These are phyloP conservation scores for Prionace glauca DNA, from an alignment of 2,797 vertebrate genomes.

Conservation along the genomic window DNA sequence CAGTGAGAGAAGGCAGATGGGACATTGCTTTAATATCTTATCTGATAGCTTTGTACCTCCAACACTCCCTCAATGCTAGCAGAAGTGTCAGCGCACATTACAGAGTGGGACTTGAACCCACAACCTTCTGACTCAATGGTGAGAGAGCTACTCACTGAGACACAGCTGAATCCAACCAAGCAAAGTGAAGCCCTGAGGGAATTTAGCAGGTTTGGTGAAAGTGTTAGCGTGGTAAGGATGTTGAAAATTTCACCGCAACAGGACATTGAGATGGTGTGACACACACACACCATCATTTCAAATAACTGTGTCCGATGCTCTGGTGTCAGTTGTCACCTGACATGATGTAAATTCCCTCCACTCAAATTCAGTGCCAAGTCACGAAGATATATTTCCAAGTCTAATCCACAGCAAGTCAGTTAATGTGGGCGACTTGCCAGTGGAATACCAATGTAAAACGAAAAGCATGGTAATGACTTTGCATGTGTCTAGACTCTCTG, in stretches of 20 bases:
- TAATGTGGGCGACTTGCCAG: background rate
- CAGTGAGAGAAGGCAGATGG: background rate
- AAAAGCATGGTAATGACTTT: background rate
- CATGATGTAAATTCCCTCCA: background rate
- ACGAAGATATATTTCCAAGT: background rate
- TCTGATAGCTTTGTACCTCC: background rate
- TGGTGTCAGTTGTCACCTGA: background rate
- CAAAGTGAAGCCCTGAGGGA: background rate
- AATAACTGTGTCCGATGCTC: background rate
- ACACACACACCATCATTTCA: background rate
- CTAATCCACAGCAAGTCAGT: background rate
- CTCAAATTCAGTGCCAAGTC: background rate
- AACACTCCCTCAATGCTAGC: background rate
- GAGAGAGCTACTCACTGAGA: background rate
- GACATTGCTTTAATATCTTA: background rate
- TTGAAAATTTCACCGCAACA: background rate
- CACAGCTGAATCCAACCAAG: background rate
- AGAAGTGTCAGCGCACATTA: background rate
- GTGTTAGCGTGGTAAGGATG: background rate
- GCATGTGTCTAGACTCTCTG: constrained; percentile 13
- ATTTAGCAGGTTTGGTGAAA: background rate
- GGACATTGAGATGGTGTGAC: background rate
- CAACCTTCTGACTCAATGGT: background rate
- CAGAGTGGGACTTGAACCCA: background rate
- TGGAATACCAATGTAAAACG: background rate